Evolutionary conservation across 2,888 invertebrate genomes (phyloP).

Genomic region (Galerucella pusilla): DNA sequence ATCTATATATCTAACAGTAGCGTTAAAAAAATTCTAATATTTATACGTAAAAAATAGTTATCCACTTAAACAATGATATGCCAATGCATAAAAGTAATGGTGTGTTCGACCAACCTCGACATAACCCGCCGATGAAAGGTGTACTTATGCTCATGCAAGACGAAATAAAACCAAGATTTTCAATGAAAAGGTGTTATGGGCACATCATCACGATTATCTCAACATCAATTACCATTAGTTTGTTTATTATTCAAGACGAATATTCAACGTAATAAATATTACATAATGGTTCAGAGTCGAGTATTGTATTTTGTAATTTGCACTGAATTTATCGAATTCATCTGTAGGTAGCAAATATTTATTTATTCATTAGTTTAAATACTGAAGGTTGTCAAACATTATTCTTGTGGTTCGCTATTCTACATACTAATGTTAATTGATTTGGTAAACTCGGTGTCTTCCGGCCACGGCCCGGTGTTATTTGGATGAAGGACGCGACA

Average conservation of each 20-base stretch:
- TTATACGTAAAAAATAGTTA: too few species aligned
- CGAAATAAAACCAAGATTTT: constrained; percentile 5
- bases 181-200: constrained; percentile 25
- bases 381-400: constrained; percentile 22
- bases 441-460: constrained; percentile 16
- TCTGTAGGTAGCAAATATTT: constrained; percentile 31
- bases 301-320: constrained; percentile 32
- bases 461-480: constrained; percentile 1
- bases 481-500: constrained; percentile 11
- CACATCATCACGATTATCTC: constrained; percentile 19
- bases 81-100: background rate
- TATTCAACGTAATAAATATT: constrained; percentile 31
- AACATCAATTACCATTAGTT: constrained; percentile 20
- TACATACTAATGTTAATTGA: constrained; percentile 18
- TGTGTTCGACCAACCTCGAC: constrained; percentile 29
- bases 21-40: too few species aligned
- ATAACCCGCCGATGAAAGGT: constrained; percentile 22
- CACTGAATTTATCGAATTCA: constrained; percentile 20
- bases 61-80: background rate
- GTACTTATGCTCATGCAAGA: constrained; percentile 10
- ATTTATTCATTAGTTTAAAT: constrained; percentile 30
- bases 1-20: background rate
- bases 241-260: constrained; percentile 37
- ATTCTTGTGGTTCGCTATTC: constrained; percentile 7
- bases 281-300: constrained; percentile 29